A percentile compares a stretch with the other conserved stretches of the same genome.
Evolutionary conservation across 2,888 invertebrate genomes (phyloP).

Genomic region (Gastrophysa polygoni): DNA sequence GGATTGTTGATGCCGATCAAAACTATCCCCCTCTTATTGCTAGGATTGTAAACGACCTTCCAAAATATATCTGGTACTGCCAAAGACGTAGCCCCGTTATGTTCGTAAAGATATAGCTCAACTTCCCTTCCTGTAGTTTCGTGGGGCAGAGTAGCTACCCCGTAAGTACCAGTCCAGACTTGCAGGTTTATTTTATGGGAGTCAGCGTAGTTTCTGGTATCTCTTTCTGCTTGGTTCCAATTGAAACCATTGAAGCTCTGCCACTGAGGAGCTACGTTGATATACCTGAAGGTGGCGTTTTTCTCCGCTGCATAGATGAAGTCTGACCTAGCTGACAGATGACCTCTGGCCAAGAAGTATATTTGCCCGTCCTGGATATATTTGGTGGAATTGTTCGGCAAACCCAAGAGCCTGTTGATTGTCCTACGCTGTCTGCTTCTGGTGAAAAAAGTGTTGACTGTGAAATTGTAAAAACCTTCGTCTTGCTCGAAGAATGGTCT

Average conservation of each 20-base stretch:
- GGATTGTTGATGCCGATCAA: conserved; percentile 71
- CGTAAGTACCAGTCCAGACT: conserved; percentile 66
- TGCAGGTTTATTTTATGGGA: conserved; percentile 47
- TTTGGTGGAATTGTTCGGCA: conserved; percentile 43
- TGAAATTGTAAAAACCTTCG: conserved; percentile 58
- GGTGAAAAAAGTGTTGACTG: conserved; percentile 50
- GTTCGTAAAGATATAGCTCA: conserved; percentile 48
- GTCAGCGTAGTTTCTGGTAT: conserved; percentile 58
- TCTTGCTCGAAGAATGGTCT: conserved; percentile 60
- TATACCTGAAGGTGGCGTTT: conserved; percentile 65
- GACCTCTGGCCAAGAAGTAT: conserved; percentile 64
- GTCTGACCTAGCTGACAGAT: conserved; percentile 67
- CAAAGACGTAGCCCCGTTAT: conserved; percentile 47
- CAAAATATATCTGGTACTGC: conserved; percentile 65
- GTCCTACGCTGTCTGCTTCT: conserved; percentile 44
- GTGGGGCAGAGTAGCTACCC: conserved; percentile 64
- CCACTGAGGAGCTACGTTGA: conserved; percentile 74
- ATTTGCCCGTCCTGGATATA: conserved; percentile 58
- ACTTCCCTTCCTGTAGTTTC: conserved; percentile 47
- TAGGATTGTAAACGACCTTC: conserved; percentile 66
- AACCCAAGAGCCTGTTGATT: conserved; percentile 48
- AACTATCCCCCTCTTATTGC: conserved; percentile 62
- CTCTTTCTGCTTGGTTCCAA: conserved; percentile 62
- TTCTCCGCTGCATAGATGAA: conserved; percentile 66
- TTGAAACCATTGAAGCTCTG: conserved; percentile 66